Conservation (phyloP, 2,888 invertebrate genomes). For the Drosophila putrida region DNA sequence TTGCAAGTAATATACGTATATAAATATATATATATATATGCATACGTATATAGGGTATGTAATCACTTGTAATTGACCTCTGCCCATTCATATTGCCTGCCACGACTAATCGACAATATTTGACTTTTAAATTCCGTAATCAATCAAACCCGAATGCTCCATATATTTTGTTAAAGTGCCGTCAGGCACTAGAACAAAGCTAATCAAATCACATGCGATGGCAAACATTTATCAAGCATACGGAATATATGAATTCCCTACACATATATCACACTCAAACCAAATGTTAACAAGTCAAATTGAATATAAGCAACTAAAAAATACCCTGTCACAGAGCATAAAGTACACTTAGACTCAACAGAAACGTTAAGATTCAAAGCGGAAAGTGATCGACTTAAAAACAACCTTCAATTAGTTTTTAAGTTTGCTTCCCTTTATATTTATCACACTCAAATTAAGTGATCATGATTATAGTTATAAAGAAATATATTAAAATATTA, state of each 20-base stretch:
- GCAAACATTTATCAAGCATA: slow-evolving; percentile 71
- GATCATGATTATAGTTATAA: too few relatives aligned
- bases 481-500: too few relatives aligned
- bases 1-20: not conserved
- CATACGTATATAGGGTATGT: not conserved
- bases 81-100: slow-evolving; percentile 24
- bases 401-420: not conserved
- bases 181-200: slow-evolving; percentile 54
- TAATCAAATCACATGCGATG: slow-evolving; percentile 71
- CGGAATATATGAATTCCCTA: slow-evolving; percentile 37
- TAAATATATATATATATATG: not conserved
- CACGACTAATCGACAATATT: slow-evolving; percentile 70
- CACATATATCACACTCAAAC: slow-evolving; percentile 30
- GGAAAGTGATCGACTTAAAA: not conserved
- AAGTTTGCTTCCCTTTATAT: not conserved
- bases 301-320: not conserved
- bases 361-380: not conserved
- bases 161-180: slow-evolving; percentile 49
- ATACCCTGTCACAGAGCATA: not conserved
- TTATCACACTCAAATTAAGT: too few relatives aligned
- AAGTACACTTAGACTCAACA: not conserved
- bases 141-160: slow-evolving; percentile 62
- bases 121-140: slow-evolving; percentile 71
- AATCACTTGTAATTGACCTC: slow-evolving; percentile 33
- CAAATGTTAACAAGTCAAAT: slow-evolving; percentile 18